phyloP scores from a whole-genome alignment of 2,797 vertebrate genomes.

The Eulemur rubriventer region DNA sequence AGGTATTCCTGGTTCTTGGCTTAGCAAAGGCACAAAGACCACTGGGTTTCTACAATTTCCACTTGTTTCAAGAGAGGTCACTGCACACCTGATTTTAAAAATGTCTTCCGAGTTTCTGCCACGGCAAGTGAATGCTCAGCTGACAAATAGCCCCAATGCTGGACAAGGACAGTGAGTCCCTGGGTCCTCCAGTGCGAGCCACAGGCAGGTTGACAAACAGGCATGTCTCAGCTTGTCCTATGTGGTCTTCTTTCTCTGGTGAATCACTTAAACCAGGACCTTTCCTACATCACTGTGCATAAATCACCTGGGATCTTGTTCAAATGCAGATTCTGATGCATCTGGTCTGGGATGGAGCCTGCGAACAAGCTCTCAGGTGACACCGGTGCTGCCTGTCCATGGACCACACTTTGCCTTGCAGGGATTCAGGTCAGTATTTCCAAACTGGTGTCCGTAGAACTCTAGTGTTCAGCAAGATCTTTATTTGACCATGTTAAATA shows the following conservation, averaged over 20 bases:
- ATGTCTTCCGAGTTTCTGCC: neutral
- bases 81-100: neutral
- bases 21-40: neutral
- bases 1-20: neutral
- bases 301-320: neutral
- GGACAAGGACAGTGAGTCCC: neutral
- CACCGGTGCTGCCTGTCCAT: rapidly evolving
- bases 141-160: neutral
- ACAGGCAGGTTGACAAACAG: neutral
- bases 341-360: no score
- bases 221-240: neutral
- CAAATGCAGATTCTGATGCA: neutral
- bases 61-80: neutral
- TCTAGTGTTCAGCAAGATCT: neutral
- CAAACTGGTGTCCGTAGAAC: neutral
- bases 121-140: neutral
- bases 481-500: neutral
- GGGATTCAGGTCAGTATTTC: neutral
- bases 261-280: constrained; percentile 52
- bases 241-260: constrained; percentile 1
- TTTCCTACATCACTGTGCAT: neutral
- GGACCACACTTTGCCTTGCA: neutral
- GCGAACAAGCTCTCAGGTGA: neutral
- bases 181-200: neutral
- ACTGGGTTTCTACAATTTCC: neutral